Conservation (phyloP, 2,888 invertebrate genomes). For the Eledone cirrhosa region DNA sequence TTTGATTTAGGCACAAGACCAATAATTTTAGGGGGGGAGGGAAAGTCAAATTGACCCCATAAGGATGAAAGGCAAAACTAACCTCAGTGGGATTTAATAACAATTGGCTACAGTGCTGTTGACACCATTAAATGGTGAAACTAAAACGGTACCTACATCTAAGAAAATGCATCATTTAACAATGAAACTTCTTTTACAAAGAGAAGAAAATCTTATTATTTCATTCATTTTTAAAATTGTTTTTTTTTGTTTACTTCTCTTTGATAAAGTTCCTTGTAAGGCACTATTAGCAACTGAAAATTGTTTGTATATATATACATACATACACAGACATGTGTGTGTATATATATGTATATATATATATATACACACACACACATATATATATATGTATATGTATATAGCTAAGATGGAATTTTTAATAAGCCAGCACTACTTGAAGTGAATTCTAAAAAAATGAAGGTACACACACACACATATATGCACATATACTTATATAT, state of each 20-base stretch:
- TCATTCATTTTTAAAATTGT: background rate
- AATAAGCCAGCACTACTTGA: too few species aligned
- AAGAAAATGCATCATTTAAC: background rate
- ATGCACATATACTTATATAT: background rate
- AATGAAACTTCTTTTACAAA: background rate
- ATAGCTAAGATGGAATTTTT: background rate
- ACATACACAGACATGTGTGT: background rate
- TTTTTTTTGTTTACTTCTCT: background rate
- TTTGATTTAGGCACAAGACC: too few species aligned
- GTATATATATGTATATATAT: background rate
- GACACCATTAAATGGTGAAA: too few species aligned
- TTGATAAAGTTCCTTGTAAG: background rate
- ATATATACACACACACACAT: too few species aligned
- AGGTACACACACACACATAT: background rate
- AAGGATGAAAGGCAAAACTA: too few species aligned
- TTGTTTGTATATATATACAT: background rate
- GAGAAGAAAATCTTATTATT: background rate
- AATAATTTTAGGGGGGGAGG: too few species aligned
- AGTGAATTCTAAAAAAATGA: too few species aligned
- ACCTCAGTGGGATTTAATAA: too few species aligned
- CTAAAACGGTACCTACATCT: too few species aligned
- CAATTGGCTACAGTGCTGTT: too few species aligned
- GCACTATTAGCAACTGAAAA: conserved; percentile 24
- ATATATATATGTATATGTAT: background rate
- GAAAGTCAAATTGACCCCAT: too few species aligned